A percentile compares a stretch with the other conserved stretches of the same genome.
phyloP scores from a whole-genome alignment of 2,888 invertebrate species.

The Hyalella azteca region DNA sequence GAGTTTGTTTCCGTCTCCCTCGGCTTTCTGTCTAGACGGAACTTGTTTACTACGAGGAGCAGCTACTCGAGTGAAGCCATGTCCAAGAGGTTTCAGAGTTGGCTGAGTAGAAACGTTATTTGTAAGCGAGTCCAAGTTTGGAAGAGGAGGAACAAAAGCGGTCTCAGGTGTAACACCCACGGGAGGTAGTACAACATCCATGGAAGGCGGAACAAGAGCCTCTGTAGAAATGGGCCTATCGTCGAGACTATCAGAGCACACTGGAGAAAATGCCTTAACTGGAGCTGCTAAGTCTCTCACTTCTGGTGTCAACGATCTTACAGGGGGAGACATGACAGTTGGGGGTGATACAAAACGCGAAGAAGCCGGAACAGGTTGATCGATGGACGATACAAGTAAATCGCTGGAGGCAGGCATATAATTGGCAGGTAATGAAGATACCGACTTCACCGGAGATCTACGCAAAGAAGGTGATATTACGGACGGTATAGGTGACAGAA shows the following conservation, averaged over 20 bases:
- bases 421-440: neutral
- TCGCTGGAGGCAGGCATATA: neutral
- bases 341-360: neutral
- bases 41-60: neutral
- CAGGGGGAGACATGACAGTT: neutral
- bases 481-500: conserved; percentile 31
- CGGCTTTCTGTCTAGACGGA: neutral
- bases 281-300: neutral
- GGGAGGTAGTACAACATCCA: neutral
- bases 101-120: neutral
- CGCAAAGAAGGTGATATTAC: neutral
- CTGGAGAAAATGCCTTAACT: neutral
- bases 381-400: neutral
- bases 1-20: neutral
- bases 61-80: neutral
- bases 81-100: neutral
- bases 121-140: neutral
- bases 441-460: neutral
- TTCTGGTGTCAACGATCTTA: neutral
- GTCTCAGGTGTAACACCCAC: neutral
- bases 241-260: neutral
- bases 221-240: neutral
- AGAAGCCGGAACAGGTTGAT: neutral
- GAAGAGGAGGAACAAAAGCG: neutral
- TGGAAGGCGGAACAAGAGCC: neutral